Conservation (phyloP, 2,113 vertebrate species). For the Ia io region DNA sequence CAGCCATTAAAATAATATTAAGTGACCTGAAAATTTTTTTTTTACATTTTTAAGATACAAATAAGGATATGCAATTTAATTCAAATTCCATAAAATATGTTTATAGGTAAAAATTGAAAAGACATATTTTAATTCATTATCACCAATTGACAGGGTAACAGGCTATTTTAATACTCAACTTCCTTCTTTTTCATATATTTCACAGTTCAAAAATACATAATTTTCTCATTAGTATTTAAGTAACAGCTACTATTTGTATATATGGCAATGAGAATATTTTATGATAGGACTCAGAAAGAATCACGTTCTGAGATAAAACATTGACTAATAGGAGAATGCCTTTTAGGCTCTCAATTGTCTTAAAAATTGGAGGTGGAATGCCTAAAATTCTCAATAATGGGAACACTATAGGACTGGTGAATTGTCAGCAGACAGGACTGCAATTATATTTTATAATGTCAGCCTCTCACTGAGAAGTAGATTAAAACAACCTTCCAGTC, state of each 20-base stretch:
- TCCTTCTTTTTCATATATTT: neutral
- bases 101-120: neutral
- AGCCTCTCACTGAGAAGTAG: neutral
- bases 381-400: neutral
- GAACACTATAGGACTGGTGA: neutral
- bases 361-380: neutral
- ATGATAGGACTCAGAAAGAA: neutral
- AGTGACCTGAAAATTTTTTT: neutral
- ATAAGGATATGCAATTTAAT: neutral
- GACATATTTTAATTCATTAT: neutral
- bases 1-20: neutral
- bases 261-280: neutral
- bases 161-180: neutral
- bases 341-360: neutral
- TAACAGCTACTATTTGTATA: neutral
- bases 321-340: neutral
- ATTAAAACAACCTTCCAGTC: neutral
- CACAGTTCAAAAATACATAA: neutral
- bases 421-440: neutral
- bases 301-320: neutral
- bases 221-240: neutral
- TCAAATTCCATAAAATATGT: neutral
- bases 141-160: neutral
- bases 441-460: neutral
- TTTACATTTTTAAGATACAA: neutral